Base-by-base conservation (phyloP, 1,140 invertebrate species). In the Propsilocerus akamusi region DNA sequence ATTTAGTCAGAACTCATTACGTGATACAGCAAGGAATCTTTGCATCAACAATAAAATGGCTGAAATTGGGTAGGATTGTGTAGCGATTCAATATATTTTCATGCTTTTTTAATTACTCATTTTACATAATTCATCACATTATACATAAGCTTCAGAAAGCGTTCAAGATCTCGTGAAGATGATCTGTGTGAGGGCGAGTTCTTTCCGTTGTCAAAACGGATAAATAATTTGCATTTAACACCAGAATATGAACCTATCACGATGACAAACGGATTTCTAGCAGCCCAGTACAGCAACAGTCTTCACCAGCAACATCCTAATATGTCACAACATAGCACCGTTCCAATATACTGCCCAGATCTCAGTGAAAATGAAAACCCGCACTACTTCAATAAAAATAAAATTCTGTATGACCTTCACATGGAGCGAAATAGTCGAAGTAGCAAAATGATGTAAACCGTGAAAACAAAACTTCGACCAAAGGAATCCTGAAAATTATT, bases 301-400 rank as follows among this genome's bases (percentile, higher is more conserved):
- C 8, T 8, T 25, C 26, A 53, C 20, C 46, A 49, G 46, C n/a
- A 25, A 46, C n/a, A 49, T 32, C 24, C 37, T 25, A 28, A 47
- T 20, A 30, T 25, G 47, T 14, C 57, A 54, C 23, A 26, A 22
- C 14, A 4, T 17, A 41, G 28, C 23, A 14, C 22, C 8, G 11
- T 50, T 10, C 26, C 41, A 25, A 17, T 28, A 17, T 64, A 64
- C 49, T 60, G 57, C 53, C 62, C 62, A 3, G 62, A 64, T 46
- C 48, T 64, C 23, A 56, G 53, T 46, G 53, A 56, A 25, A 54
- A 59, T 26, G 54, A 64, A 49, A 64, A 64, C 51, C 62, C 62
- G 7, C 60, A 59, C 51, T 64, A 64, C 41, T 64, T 62, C 53
- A 53, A 55, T 12, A 64, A 63, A 47, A 64, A 64, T 50, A 64